These are phyloP conservation scores for Apamea sordens DNA, from an alignment of 2,888 invertebrate species.

Conservation along the genomic window DNA sequence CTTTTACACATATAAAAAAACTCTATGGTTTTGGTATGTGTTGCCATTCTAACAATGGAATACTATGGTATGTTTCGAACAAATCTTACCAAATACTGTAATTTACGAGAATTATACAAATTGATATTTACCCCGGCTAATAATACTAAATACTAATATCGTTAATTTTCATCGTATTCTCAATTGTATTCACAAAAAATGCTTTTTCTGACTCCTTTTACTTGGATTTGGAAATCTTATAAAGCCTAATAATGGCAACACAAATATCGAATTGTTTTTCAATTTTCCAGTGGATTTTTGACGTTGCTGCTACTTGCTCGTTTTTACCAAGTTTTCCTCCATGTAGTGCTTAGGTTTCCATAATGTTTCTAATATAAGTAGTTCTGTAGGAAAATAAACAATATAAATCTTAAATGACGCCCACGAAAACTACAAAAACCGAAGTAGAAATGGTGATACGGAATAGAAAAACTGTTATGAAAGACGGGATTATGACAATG, in stretches of 20 bases:
- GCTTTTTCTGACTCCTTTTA: not conserved
- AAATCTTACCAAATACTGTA: not conserved
- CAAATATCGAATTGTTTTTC: conserved; percentile 87
- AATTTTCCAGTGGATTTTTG: conserved; percentile 88
- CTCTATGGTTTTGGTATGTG: conserved; percentile 21
- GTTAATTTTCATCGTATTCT: not conserved
- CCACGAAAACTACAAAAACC: conserved; percentile 95
- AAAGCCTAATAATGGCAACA: conserved; percentile 69
- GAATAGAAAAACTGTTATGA: conserved; percentile 96
- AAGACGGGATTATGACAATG: conserved; percentile 97
- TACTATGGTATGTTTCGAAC: not conserved
- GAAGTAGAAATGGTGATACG: conserved; percentile 96
- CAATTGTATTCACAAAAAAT: not conserved
- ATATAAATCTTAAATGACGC: conserved; percentile 91
- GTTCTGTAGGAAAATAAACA: conserved; percentile 81
- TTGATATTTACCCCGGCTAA: fast-evolving
- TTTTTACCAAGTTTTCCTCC: conserved; percentile 80
- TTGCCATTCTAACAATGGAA: conserved; percentile 23
- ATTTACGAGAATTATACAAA: not conserved
- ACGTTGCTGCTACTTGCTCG: conserved; percentile 86
- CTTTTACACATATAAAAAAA: too few species aligned
- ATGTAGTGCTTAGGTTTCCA: conserved; percentile 87
- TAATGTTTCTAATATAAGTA: conserved; percentile 86
- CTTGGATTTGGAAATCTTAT: conserved; percentile 14
- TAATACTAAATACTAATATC: too few species aligned